Percentiles rank a stretch among this genome's conserved stretches.
phyloP scores from a whole-genome alignment of 64 coral and sea anemone genomes.

The Porites australiensis region DNA sequence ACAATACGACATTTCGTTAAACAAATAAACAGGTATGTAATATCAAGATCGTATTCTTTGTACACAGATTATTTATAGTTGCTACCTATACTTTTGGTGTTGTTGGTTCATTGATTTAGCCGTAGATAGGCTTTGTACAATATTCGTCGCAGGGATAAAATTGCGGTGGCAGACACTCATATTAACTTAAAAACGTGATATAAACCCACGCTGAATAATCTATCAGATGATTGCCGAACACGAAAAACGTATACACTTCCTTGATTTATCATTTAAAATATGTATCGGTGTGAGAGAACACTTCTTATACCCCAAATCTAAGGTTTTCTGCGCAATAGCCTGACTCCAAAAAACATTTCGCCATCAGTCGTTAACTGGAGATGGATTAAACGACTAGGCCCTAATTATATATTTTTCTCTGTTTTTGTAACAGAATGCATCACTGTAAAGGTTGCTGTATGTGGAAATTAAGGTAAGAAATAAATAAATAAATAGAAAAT shows the following conservation, averaged over 20 bases:
- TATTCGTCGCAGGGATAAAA: not conserved
- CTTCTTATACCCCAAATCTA: not conserved
- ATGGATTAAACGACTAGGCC: not conserved
- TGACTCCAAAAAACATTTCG: not conserved
- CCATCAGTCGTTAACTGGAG: not conserved
- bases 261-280: not conserved
- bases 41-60: not conserved
- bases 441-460: not conserved
- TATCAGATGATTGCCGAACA: not conserved
- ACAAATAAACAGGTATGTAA: not conserved
- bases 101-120: not conserved
- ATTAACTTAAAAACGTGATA: not conserved
- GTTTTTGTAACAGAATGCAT: slow-evolving; percentile 22
- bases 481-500: not conserved
- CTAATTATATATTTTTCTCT: not conserved
- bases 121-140: not conserved
- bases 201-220: not conserved
- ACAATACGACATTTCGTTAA: not conserved
- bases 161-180: not conserved
- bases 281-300: not conserved
- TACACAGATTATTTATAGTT: not conserved
- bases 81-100: not conserved
- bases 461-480: slow-evolving; percentile 45
- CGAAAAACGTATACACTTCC: not conserved
- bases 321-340: not conserved